phyloP scores from a whole-genome alignment of 2,888 invertebrate species.

The Junonia oenone region DNA sequence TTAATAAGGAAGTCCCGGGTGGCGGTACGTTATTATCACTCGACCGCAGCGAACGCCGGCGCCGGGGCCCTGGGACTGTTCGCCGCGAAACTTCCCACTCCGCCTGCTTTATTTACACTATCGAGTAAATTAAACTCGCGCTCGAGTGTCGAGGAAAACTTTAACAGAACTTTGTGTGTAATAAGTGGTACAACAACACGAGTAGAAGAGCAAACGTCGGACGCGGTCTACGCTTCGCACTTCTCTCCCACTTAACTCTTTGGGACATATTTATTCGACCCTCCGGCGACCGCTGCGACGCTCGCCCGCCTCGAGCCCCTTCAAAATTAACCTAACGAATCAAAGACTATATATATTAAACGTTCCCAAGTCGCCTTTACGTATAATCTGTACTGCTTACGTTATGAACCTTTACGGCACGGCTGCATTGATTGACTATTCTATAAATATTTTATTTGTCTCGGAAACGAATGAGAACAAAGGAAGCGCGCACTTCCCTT shows the following conservation, averaged over 20 bases:
- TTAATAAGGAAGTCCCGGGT: constrained; percentile 77
- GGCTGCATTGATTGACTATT: constrained; percentile 54
- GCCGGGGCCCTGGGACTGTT: constrained; percentile 45
- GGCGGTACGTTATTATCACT: constrained; percentile 75
- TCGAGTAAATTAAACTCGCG: constrained; percentile 80
- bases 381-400: constrained; percentile 50
- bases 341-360: constrained; percentile 66
- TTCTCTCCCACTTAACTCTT: constrained; percentile 78
- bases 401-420: constrained; percentile 58
- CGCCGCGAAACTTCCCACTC: constrained; percentile 73
- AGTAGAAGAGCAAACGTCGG: constrained; percentile 80
- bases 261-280: constrained; percentile 80
- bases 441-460: constrained; percentile 66
- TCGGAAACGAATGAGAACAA: constrained; percentile 65
- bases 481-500: constrained; percentile 54
- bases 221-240: constrained; percentile 74
- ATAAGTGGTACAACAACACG: constrained; percentile 81
- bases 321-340: constrained; percentile 75
- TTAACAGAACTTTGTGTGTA: constrained; percentile 79
- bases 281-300: constrained; percentile 71
- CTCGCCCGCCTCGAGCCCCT: constrained; percentile 49
- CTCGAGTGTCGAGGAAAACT: constrained; percentile 77
- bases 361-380: constrained; percentile 50
- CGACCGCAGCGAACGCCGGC: constrained; percentile 57
- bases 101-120: constrained; percentile 80